Conservation (phyloP, 2,113 vertebrate genomes). For the Gallinago jamesoni region DNA sequence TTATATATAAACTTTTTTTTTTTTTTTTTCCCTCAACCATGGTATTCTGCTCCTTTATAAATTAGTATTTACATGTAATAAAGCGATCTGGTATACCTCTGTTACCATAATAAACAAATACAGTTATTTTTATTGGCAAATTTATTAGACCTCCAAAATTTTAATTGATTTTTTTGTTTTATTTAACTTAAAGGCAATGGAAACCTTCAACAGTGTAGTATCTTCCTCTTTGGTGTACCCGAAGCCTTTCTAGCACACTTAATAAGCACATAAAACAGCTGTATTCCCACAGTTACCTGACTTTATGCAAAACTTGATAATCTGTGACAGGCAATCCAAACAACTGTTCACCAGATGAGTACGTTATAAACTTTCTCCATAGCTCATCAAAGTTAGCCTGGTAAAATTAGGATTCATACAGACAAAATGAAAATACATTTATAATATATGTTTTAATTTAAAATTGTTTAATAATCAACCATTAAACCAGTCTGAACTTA, state of each 20-base stretch:
- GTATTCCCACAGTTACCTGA: constrained; percentile 65
- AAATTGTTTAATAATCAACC: neutral
- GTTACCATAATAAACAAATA: neutral
- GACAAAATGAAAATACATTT: neutral
- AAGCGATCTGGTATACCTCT: neutral
- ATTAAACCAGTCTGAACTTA: neutral
- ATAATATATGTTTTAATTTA: neutral
- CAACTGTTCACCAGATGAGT: constrained; percentile 77
- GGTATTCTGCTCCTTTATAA: neutral
- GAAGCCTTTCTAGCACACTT: neutral
- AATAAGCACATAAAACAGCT: neutral
- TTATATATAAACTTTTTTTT: neutral
- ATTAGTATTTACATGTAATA: neutral
- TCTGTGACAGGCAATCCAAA: constrained; percentile 82
- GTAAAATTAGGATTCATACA: neutral
- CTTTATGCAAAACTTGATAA: constrained; percentile 75
- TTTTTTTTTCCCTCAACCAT: neutral
- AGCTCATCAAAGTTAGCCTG: constrained; percentile 79
- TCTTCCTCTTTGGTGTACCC: neutral
- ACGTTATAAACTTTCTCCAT: constrained; percentile 79
- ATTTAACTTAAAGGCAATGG: neutral
- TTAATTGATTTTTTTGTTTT: neutral
- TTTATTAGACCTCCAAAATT: neutral
- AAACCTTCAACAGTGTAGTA: neutral
- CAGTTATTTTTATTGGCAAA: neutral